Evolutionary conservation across 2,113 vertebrate species (phyloP).

Genomic region (Serilophus lunatus): DNA sequence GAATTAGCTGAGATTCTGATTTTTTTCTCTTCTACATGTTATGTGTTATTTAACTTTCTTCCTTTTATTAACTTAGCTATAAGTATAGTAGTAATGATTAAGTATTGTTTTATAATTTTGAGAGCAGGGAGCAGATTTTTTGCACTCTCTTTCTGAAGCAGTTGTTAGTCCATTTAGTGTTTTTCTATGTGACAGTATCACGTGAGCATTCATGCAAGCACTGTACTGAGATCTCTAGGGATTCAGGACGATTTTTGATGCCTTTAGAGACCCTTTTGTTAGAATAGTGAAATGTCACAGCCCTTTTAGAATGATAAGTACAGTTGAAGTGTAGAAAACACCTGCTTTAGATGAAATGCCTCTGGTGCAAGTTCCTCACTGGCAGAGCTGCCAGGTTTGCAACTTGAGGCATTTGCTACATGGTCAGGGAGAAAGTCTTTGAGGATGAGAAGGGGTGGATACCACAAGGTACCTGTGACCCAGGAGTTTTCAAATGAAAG

Average conservation of each 20-base stretch:
- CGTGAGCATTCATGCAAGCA: not conserved
- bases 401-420: not conserved
- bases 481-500: not conserved
- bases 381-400: not conserved
- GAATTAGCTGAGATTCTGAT: not conserved
- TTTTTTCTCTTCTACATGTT: not conserved
- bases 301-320: not conserved
- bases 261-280: conserved; percentile 15
- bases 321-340: not conserved
- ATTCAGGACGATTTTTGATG: not conserved
- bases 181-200: not conserved
- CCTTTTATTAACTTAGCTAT: not conserved
- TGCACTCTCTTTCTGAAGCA: not conserved
- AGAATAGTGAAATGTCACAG: conserved; percentile 28
- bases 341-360: not conserved
- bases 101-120: not conserved
- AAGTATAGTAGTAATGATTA: not conserved
- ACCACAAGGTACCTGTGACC: not conserved
- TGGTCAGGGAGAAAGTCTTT: not conserved
- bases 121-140: not conserved
- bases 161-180: not conserved
- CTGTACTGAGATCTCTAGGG: not conserved
- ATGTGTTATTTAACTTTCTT: not conserved
- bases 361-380: not conserved
- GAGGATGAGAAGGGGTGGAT: not conserved